Percentiles rank a stretch among this genome's conserved stretches.
phyloP scores from a whole-genome alignment of 2,888 invertebrate genomes.

The Meiosimyza platycephala region DNA sequence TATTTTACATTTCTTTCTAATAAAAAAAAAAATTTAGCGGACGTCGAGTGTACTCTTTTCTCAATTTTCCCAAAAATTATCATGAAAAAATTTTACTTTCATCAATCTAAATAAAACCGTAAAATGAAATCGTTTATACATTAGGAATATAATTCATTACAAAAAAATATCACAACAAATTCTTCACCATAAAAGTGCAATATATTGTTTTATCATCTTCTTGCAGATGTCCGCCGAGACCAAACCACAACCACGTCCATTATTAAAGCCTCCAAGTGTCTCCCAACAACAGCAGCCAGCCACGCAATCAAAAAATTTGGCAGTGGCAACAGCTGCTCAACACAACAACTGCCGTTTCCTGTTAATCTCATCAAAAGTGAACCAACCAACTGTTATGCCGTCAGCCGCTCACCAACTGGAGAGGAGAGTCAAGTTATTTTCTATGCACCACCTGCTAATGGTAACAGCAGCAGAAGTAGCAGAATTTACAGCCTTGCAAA shows the following conservation, averaged over 20 bases:
- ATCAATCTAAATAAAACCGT: too few species aligned
- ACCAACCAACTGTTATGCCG: neutral
- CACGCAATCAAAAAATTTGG: neutral
- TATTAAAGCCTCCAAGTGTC: neutral
- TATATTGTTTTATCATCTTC: conserved; percentile 29
- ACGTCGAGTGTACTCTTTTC: too few species aligned
- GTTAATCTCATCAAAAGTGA: conserved; percentile 25
- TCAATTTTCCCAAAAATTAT: too few species aligned
- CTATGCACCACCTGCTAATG: conserved; percentile 65
- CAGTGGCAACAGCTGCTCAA: too few species aligned
- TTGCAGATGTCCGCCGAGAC: conserved; percentile 48
- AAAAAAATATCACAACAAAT: too few species aligned
- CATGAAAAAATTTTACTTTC: too few species aligned
- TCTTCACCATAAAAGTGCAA: too few species aligned
- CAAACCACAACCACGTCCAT: conserved; percentile 41
- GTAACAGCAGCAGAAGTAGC: conserved; percentile 44
- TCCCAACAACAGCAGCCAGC: conserved; percentile 5
- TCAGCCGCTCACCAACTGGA: conserved; percentile 38
- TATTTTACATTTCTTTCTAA: too few species aligned
- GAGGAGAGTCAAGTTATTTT: conserved; percentile 66
- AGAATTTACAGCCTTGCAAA: conserved; percentile 28
- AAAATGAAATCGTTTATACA: too few species aligned
- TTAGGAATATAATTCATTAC: too few species aligned
- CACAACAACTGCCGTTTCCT: conserved; percentile 4
- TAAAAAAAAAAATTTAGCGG: too few species aligned